These are phyloP conservation scores for Rhinogobius similis DNA, from an alignment of 2,113 vertebrate genomes.

Conservation along the genomic window DNA sequence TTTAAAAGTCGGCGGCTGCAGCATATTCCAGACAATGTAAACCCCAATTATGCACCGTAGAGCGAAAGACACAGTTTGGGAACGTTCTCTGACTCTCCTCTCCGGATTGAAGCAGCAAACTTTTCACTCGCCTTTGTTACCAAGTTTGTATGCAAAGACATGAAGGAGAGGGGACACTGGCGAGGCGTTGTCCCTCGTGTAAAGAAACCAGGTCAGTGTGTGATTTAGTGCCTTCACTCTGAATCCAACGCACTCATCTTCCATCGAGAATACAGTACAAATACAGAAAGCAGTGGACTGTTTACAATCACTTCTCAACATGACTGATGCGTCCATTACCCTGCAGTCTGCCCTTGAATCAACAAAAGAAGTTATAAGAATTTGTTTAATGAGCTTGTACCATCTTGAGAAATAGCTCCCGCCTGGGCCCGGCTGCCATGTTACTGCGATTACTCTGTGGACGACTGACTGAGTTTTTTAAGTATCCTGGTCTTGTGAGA, in stretches of 20 bases:
- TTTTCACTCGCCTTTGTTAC: neutral
- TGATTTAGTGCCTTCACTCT: neutral
- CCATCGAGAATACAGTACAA: neutral
- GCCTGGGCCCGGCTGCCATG: neutral
- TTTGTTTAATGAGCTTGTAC: neutral
- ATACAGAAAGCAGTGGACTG: neutral
- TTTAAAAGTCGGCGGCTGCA: too few relatives aligned
- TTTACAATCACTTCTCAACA: slow-evolving; percentile 1
- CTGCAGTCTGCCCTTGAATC: neutral
- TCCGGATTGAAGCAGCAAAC: too few relatives aligned
- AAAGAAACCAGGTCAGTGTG: slow-evolving; percentile 14
- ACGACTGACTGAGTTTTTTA: neutral
- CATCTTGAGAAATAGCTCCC: neutral
- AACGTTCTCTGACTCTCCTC: too few relatives aligned
- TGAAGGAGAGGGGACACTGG: neutral
- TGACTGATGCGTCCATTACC: slow-evolving; percentile 9
- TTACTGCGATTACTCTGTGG: neutral
- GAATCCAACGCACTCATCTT: neutral
- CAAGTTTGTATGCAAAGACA: neutral
- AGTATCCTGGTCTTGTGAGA: too few relatives aligned
- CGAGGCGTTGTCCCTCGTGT: neutral
- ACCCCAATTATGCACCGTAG: too few relatives aligned
- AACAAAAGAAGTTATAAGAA: neutral
- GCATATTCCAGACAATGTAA: too few relatives aligned
- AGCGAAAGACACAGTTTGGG: too few relatives aligned